Conservation (phyloP, 2,888 invertebrate genomes). For the Aphelenchoides bicaudatus region DNA sequence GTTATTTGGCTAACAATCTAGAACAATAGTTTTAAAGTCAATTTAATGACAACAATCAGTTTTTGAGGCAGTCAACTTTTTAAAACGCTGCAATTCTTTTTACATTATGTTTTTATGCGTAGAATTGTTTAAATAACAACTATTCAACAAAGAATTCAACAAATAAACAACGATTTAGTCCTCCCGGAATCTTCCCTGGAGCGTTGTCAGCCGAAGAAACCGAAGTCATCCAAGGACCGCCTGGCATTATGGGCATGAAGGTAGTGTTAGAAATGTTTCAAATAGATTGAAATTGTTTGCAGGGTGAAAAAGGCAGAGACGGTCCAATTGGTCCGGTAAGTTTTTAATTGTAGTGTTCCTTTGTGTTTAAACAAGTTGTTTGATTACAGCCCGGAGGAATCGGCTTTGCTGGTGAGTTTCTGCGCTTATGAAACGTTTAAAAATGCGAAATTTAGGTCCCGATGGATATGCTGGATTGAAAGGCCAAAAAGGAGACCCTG, state of each 20-base stretch:
- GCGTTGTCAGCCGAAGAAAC: conserved; percentile 51
- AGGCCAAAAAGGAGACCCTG: conserved; percentile 63
- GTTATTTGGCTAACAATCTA: no score
- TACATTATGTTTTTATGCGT: no score
- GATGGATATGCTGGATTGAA: conserved; percentile 51
- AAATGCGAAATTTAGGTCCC: no score
- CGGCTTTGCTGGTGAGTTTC: conserved; percentile 39
- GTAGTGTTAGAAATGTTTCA: no score
- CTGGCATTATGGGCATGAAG: no score
- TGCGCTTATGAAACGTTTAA: no score
- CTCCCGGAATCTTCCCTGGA: conserved; percentile 51
- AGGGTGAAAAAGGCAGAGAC: conserved; percentile 48
- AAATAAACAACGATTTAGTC: conserved; percentile 54
- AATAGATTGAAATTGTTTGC: no score
- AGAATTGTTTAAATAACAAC: no score
- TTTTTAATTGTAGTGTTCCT: no score
- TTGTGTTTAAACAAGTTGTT: conserved; percentile 9
- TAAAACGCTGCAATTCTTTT: conserved; percentile 36
- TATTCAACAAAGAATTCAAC: no score
- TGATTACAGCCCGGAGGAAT: conserved; percentile 48
- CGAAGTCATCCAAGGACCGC: conserved; percentile 55
- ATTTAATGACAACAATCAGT: no score
- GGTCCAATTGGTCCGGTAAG: conserved; percentile 58
- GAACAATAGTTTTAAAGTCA: no score
- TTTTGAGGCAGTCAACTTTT: neutral